Evolutionary conservation across 2,113 vertebrate genomes (phyloP), one percentile per base, ranked within the genome.

Genomic region (Osmerus mordax): DNA sequence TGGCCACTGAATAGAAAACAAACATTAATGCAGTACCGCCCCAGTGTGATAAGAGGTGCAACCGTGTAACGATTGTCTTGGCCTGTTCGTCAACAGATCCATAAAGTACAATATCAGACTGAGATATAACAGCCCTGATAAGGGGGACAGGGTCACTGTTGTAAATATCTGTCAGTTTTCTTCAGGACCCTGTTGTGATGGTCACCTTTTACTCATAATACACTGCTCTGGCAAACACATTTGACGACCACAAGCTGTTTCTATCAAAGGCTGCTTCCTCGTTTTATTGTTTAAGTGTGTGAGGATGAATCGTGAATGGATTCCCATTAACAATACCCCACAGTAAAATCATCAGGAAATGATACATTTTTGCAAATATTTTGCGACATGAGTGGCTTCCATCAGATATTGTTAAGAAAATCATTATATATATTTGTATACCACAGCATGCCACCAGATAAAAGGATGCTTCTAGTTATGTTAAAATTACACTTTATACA

Each of bases 21-120:
- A 62, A 89, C 84, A 89, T 87, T 78, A 81, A 87, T 84, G 79
- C 82, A 85, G 71, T 70, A 87, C 78, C 51, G 69, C 64, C 69
- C 64, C 28, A 65, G 75, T 54, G 83, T 70, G 87, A 89, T 87
- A 87, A 87, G 79, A 84, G 71, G 68, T 78, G 65, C 53, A 15
- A 69, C 65, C 41, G 72, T 74, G 70, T 83, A 84, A 87, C 78
- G 80, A 86, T 84, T 80, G 78, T 72, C 76, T 70, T 3, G 61
- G 65, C 83, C 28, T 82, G 81, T 81, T 77, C 59, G 78, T 88
- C 89, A 89, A 80, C 83, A 82, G 85, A 91, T 91, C 88, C 79
- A 91, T 91, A 90, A 91, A 91, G 86, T 84, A 82, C 86, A 91
- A 88, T 89, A 86, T 88, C 76, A 78, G 82, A 76, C 80, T 71